A percentile compares a stretch with the other conserved stretches of the same genome.
These are phyloP conservation scores for Shinisaurus crocodilurus DNA, from an alignment of 2,113 vertebrate genomes.

Conservation along the genomic window DNA sequence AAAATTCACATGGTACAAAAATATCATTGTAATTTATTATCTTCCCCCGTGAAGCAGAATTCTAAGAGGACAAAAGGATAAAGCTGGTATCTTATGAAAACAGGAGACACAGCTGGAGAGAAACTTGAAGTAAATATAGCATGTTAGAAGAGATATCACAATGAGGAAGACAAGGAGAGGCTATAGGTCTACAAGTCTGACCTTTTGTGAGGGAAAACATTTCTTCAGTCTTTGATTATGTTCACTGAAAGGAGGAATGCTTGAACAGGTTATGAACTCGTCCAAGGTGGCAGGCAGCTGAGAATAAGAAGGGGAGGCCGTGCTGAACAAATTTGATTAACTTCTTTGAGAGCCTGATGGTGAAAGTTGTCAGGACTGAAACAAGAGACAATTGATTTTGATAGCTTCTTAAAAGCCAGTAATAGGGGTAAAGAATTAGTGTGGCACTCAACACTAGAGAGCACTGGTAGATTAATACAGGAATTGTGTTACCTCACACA, in stretches of 20 bases:
- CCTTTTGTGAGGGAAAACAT: neutral
- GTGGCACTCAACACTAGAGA: neutral
- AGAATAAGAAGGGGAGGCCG: constrained; percentile 16
- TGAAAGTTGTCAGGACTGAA: constrained; percentile 21
- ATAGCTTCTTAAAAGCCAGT: constrained; percentile 31
- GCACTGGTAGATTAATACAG: constrained; percentile 15
- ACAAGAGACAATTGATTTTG: neutral
- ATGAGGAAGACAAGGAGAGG: neutral
- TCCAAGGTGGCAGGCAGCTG: neutral
- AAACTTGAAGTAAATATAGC: neutral
- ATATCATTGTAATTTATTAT: neutral
- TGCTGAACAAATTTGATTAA: constrained; percentile 22
- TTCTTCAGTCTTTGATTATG: neutral
- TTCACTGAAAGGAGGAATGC: neutral
- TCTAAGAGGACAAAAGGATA: neutral
- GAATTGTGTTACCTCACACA: neutral
- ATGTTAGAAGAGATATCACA: neutral
- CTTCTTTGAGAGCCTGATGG: neutral
- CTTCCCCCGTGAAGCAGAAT: neutral
- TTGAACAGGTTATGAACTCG: constrained; percentile 1
- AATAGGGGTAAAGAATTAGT: constrained; percentile 21
- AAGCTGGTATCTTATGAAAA: neutral
- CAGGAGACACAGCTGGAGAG: neutral
- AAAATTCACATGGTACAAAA: neutral
- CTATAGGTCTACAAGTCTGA: constrained; percentile 13